Conservation (phyloP, 2,797 vertebrate species). For the Ataeniobius toweri region DNA sequence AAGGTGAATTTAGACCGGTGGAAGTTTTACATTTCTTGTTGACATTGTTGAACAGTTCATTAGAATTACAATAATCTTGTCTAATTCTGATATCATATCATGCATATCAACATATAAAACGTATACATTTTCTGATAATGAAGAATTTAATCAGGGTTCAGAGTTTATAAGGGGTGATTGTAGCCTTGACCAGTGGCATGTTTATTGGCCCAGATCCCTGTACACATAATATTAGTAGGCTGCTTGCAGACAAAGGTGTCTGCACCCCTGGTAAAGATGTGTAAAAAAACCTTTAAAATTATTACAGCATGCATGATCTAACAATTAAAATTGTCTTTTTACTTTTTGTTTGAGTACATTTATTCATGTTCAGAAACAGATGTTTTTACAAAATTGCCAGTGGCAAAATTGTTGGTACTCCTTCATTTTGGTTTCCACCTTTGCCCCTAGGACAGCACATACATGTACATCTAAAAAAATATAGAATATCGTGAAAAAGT, state of each 20-base stretch:
- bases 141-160: not conserved
- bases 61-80: not conserved
- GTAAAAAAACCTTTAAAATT: not conserved
- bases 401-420: not conserved
- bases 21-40: not conserved
- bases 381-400: not conserved
- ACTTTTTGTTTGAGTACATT: not conserved
- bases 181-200: not conserved
- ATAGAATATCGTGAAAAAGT: not conserved
- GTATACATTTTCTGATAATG: no score
- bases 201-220: not conserved
- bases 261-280: not conserved
- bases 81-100: not conserved
- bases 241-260: not conserved
- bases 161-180: conserved; percentile 14
- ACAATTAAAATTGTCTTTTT: no score
- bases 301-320: not conserved
- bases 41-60: not conserved
- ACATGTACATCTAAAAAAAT: not conserved
- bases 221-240: not conserved
- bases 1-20: conserved; percentile 16
- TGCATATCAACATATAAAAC: not conserved
- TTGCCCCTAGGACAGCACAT: not conserved
- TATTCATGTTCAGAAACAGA: not conserved
- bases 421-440: not conserved